Evolutionary conservation across 2,797 vertebrate species (phyloP), one percentile per base, ranked within the genome.

Genomic region (Nannoperca australis): DNA sequence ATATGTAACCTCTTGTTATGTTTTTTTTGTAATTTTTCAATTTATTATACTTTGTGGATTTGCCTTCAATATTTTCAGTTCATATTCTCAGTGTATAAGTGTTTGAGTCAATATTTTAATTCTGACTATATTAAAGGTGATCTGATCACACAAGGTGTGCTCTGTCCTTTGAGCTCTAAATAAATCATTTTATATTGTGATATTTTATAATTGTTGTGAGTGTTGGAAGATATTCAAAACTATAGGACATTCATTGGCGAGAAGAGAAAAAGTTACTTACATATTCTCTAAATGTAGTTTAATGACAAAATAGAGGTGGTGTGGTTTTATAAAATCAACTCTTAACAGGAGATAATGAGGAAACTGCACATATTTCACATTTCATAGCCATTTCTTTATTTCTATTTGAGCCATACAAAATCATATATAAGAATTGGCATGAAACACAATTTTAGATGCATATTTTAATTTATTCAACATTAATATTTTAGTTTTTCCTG

Each of bases 71-170:
- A 78, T 86, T 79, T 85, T 74, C 76, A 77, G 78, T 92, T 30
- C 62, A 61, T 27, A 27, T 27, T 27, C 24, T 85, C 76, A 79
- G 70, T 85, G 79, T 92, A 90, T 87, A 78, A 91, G 81, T 88
- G 86, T 89, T 88, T 80, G 73, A 91, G 74, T 84, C 42, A n/a
- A 78, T 86, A 63, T 78, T 75, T 87, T 86, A 67, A 80, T 88
- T 83, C 84, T 86, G 86, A 89, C 75, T 55, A 53, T 75, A 95
- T 92, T 95, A 95, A 95, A 94, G 56, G 83, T 88, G 85, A 86
- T 88, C 59, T 77, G 73, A 88, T 88, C 84, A 78, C 84, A 82
- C 24, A 1, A 2, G 7, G 7, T 56, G 8, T 34, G 34, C 22
- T 44, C 22, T 34, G 12, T 11, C 11, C 15, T 12, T 24, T 27